Conservation (phyloP, 2,113 vertebrate genomes). For the Oreochromis spilurus region DNA sequence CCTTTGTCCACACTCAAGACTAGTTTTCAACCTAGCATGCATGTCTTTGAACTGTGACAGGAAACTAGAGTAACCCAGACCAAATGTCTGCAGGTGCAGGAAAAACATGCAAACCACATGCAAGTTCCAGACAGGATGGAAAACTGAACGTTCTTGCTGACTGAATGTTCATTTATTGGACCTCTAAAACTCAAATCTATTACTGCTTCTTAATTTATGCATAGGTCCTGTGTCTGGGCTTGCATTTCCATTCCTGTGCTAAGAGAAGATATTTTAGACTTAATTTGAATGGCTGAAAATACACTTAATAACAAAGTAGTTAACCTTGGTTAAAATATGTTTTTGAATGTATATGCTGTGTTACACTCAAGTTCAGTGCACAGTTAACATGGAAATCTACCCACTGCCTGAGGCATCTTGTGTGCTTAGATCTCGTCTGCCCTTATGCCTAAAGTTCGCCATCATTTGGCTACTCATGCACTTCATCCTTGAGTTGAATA, state of each 20-base stretch:
- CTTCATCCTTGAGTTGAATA: background rate
- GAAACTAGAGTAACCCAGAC: background rate
- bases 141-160: background rate
- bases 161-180: background rate
- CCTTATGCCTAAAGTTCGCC: no score
- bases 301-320: background rate
- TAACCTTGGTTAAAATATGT: slow-evolving; percentile 17
- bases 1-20: background rate
- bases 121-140: background rate
- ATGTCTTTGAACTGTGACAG: background rate
- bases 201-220: background rate
- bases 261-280: slow-evolving; percentile 24
- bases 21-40: background rate
- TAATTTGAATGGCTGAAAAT: background rate
- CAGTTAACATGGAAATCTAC: background rate
- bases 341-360: background rate
- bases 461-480: no score
- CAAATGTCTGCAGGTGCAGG: background rate
- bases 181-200: background rate
- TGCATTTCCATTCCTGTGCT: background rate
- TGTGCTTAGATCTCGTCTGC: background rate
- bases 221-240: background rate
- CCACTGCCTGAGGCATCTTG: background rate
- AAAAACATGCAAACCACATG: background rate
- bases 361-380: background rate